A percentile compares a stretch with the other conserved stretches of the same genome.
phyloP scores from a whole-genome alignment of 2,113 vertebrate genomes.

The Conger conger region DNA sequence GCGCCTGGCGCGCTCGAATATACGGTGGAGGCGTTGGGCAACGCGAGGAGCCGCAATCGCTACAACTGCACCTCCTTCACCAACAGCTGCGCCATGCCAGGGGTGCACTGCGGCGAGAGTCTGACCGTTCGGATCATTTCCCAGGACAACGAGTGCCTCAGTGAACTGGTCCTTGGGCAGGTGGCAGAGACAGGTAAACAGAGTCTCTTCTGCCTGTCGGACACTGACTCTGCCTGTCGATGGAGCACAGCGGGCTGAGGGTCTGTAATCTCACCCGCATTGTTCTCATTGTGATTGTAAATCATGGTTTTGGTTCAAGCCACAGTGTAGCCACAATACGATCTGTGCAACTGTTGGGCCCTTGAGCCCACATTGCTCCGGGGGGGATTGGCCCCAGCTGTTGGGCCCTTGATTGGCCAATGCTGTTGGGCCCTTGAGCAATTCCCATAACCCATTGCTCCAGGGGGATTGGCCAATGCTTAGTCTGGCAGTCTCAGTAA shows the following conservation, averaged over 20 bases:
- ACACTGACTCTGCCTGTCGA: not conserved
- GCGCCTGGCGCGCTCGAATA: slow-evolving; percentile 64
- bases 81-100: slow-evolving; percentile 65
- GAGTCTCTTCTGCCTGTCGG: not conserved
- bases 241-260: not conserved
- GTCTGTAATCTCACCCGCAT: not conserved
- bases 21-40: slow-evolving; percentile 62
- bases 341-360: too few species aligned
- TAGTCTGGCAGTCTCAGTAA: too few species aligned
- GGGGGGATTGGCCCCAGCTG: too few species aligned
- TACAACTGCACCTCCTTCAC: slow-evolving; percentile 67
- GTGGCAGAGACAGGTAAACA: slow-evolving; percentile 64
- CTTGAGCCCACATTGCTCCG: too few species aligned
- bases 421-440: too few species aligned
- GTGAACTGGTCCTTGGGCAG: slow-evolving; percentile 47
- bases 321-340: too few species aligned
- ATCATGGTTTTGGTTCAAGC: too few species aligned
- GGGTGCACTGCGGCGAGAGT: slow-evolving; percentile 65
- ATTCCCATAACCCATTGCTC: too few species aligned
- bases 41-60: slow-evolving; percentile 35
- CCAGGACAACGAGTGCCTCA: slow-evolving; percentile 64
- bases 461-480: too few species aligned
- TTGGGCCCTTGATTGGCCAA: too few species aligned
- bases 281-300: not conserved
- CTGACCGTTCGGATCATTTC: slow-evolving; percentile 65